A percentile compares a stretch with the other conserved stretches of the same genome.
Conservation (phyloP, 2,797 vertebrate species). For the Coranthus polyacanthus region DNA sequence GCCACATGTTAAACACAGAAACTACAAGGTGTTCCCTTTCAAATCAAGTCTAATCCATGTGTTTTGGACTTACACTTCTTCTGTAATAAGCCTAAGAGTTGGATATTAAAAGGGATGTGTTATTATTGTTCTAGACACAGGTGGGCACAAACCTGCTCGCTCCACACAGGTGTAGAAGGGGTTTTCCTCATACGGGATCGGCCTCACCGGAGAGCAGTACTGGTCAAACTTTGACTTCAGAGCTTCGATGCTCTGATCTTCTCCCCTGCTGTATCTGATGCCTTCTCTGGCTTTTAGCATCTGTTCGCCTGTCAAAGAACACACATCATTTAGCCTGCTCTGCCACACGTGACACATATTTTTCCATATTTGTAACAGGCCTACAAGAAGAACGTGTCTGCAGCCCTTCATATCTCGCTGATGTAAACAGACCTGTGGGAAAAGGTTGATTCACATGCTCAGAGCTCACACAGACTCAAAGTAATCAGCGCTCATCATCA, state of each 20-base stretch:
- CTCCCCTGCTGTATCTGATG: slow-evolving; percentile 68
- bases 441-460: slow-evolving; percentile 9
- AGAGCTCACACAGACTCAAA: slow-evolving; percentile 20
- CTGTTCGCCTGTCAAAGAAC: slow-evolving; percentile 68
- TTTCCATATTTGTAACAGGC: not conserved
- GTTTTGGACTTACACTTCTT: too few relatives aligned
- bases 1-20: too few relatives aligned
- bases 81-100: too few relatives aligned
- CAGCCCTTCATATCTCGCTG: not conserved
- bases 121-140: not conserved
- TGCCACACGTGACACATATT: not conserved
- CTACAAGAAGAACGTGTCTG: slow-evolving; percentile 1
- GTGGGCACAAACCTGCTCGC: slow-evolving; percentile 78
- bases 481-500: slow-evolving; percentile 57
- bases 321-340: not conserved
- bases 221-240: slow-evolving; percentile 82
- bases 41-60: too few relatives aligned
- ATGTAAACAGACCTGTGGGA: slow-evolving; percentile 26
- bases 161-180: slow-evolving; percentile 86
- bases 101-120: too few relatives aligned
- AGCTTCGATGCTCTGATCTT: slow-evolving; percentile 63
- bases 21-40: too few relatives aligned
- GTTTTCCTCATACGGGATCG: slow-evolving; percentile 77
- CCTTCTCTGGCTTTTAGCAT: slow-evolving; percentile 74
- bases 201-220: slow-evolving; percentile 70